phyloP scores from a whole-genome alignment of 2,797 vertebrate species.

The Acanthornis magna region DNA sequence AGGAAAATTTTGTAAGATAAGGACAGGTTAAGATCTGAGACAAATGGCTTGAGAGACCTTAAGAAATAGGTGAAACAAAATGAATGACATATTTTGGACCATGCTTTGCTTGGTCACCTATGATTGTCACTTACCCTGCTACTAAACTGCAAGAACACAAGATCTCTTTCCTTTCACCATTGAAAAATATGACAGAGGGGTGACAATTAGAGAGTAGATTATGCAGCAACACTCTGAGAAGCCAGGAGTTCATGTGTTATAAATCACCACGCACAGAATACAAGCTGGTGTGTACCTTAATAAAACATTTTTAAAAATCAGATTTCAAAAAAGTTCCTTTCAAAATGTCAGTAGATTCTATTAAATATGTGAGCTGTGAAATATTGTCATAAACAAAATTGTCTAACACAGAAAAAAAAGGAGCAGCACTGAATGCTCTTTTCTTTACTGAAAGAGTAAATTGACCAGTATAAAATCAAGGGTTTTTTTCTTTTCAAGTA shows the following conservation, averaged over 20 bases:
- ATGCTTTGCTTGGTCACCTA: neutral
- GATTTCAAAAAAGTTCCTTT: neutral
- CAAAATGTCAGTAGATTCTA: neutral
- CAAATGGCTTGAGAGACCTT: neutral
- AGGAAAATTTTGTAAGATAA: neutral
- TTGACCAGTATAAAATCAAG: neutral
- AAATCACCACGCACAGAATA: neutral
- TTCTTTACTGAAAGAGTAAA: neutral
- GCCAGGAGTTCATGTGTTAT: neutral
- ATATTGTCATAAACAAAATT: neutral
- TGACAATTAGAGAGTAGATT: neutral
- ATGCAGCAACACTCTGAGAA: neutral
- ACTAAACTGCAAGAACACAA: neutral
- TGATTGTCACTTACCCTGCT: neutral
- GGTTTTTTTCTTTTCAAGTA: neutral
- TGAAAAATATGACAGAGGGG: neutral
- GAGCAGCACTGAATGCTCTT: neutral
- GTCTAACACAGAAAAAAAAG: neutral
- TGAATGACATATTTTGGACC: neutral
- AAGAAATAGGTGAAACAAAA: neutral
- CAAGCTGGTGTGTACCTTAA: neutral
- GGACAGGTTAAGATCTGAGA: neutral
- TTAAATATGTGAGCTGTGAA: neutral
- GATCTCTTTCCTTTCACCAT: neutral
- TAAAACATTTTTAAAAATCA: neutral